Evolutionary conservation across 2,888 invertebrate genomes (phyloP), one percentile per base, ranked within the genome.

Genomic region (Drosophila melanosoma): DNA sequence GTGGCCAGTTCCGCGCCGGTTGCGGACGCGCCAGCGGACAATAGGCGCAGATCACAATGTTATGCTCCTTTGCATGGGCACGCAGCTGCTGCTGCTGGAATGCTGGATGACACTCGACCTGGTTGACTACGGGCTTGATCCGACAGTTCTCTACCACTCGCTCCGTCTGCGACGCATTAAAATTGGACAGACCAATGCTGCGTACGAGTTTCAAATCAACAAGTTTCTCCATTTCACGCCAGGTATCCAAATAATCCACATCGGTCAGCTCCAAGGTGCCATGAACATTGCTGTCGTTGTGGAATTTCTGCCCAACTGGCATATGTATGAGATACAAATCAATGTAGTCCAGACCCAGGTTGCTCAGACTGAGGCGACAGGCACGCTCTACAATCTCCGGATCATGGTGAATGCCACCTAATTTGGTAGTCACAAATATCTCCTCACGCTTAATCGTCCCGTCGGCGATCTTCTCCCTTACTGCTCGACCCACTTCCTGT

Each of bases 301-400:
- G 77, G 36, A 92, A 91, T 40, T 89, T 94, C 82, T 96, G 96
- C 0, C 95, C 96, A 91, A 97, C 94, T 0, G 98, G 98, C 94
- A 96, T 96, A 89, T 98, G 98, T 75, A 98, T 96, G 33, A 98
- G 93, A 87, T 96, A 97, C 0, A 97, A 93, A 88, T 98, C 97
- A 54, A 98, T 93, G 90, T 97, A 97, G 0, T 95, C 94, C n/a
- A 97, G 90, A 0, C 95, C 95, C 79, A 97, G 94, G 69, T 95
- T 94, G 0, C 93, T 91, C 6, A 97, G 92, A 1, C 96, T 95
- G 52, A 94, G 93, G 35, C 94, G 94, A 78, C 96, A 94, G 0
- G 95, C 95, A 3, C 93, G 92, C 81, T 95, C 94, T 23, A 97
- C 97, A 65, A 96, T 90, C 56, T 96, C 95, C 0, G 95, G 94